Percentiles rank a stretch among this genome's conserved stretches.
Conservation (phyloP, 2,888 invertebrate species). For the Rosalia funebris region DNA sequence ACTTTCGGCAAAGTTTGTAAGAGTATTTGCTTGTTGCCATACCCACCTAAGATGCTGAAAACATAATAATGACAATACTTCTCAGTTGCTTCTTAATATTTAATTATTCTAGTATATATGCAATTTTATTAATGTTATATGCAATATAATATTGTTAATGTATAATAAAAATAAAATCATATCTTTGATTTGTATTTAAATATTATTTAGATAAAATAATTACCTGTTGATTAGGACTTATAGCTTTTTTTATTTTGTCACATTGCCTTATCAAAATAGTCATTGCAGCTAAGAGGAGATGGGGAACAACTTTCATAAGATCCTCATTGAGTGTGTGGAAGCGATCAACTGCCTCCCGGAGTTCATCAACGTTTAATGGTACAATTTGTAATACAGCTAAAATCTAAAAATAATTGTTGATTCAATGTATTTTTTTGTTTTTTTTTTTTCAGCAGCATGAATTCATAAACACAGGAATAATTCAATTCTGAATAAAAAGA, state of each 20-base stretch:
- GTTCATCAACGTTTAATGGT: slow-evolving; percentile 78
- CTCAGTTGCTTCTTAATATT: too few species aligned
- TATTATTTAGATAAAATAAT: slow-evolving; percentile 26
- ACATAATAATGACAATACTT: slow-evolving; percentile 44
- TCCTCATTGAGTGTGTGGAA: slow-evolving; percentile 71
- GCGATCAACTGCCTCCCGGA: slow-evolving; percentile 79
- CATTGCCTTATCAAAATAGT: slow-evolving; percentile 67
- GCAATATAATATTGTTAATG: slow-evolving; percentile 2
- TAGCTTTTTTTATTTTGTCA: slow-evolving; percentile 63
- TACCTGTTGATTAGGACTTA: slow-evolving; percentile 57
- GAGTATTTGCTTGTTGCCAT: slow-evolving; percentile 84
- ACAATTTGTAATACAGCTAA: slow-evolving; percentile 79
- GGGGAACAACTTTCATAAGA: slow-evolving; percentile 85
- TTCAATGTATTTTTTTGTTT: too few species aligned
- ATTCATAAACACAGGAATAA: too few species aligned
- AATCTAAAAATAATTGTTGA: slow-evolving; percentile 69
- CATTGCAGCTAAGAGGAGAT: slow-evolving; percentile 85
- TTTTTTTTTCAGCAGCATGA: too few species aligned
- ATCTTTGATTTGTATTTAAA: too few species aligned
- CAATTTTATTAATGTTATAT: too few species aligned
- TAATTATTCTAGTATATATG: too few species aligned
- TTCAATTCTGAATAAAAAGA: too few species aligned
- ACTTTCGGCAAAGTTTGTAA: slow-evolving; percentile 94
- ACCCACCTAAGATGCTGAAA: slow-evolving; percentile 77
- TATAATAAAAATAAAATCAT: too few species aligned